Conservation (phyloP, 2,797 vertebrate genomes). For the Sardinella longiceps region DNA sequence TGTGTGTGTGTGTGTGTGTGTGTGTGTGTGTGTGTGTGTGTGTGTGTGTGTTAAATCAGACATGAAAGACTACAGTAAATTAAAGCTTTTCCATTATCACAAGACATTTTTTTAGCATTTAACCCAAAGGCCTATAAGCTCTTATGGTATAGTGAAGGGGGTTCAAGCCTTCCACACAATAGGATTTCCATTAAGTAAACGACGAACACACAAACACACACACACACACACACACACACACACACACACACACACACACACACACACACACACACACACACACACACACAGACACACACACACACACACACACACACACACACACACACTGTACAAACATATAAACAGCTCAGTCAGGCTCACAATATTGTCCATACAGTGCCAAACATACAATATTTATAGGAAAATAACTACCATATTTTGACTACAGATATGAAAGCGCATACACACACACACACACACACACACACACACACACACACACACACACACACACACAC, state of each 20-base stretch:
- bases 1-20: no score
- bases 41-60: neutral
- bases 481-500: constrained; percentile 3
- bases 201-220: neutral
- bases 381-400: no score
- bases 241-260: neutral
- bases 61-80: neutral
- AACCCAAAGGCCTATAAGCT: neutral
- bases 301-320: no score
- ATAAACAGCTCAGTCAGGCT: no score
- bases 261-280: neutral
- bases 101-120: neutral
- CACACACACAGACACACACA: no score
- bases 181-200: neutral
- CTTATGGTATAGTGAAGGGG: neutral
- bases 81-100: neutral
- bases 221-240: no score
- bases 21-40: no score
- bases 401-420: neutral
- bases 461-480: constrained; percentile 5
- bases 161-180: neutral
- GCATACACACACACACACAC: neutral
- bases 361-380: neutral
- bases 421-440: no score
- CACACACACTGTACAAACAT: no score